Conservation (phyloP, 2,113 vertebrate genomes). For the Fulica atra region DNA sequence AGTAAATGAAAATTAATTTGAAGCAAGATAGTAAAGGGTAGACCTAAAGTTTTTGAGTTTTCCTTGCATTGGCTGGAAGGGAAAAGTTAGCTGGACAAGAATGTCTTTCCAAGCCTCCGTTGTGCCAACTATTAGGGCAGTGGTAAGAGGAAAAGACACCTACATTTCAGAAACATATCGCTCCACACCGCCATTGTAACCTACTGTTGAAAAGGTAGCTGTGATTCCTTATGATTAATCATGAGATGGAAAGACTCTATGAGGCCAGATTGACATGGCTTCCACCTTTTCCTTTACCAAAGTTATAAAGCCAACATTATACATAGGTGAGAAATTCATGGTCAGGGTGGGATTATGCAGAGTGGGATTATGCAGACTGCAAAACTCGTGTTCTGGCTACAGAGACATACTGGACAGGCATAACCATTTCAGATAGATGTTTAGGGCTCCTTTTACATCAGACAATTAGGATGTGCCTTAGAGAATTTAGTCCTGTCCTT, state of each 20-base stretch:
- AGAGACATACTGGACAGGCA: neutral
- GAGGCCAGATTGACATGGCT: neutral
- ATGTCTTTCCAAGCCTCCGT: neutral
- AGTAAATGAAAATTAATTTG: neutral
- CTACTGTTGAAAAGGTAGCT: neutral
- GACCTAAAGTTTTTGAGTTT: neutral
- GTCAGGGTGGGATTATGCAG: neutral
- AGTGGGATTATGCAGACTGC: neutral
- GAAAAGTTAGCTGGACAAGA: neutral
- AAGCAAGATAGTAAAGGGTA: neutral
- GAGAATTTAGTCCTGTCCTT: neutral
- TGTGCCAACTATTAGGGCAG: neutral
- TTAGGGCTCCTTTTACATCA: neutral
- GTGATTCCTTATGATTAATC: neutral
- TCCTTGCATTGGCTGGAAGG: neutral
- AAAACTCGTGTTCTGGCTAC: neutral
- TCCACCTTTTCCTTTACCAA: neutral
- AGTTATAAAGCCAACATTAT: accelerated
- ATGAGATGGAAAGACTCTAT: too few relatives aligned
- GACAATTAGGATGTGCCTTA: neutral
- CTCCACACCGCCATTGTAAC: neutral
- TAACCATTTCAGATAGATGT: neutral
- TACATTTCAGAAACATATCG: neutral
- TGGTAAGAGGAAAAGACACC: neutral
- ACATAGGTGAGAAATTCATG: neutral